These are phyloP conservation scores for Philopotamus ludificatus DNA, from an alignment of 1,140 invertebrate genomes.

Conservation along the genomic window DNA sequence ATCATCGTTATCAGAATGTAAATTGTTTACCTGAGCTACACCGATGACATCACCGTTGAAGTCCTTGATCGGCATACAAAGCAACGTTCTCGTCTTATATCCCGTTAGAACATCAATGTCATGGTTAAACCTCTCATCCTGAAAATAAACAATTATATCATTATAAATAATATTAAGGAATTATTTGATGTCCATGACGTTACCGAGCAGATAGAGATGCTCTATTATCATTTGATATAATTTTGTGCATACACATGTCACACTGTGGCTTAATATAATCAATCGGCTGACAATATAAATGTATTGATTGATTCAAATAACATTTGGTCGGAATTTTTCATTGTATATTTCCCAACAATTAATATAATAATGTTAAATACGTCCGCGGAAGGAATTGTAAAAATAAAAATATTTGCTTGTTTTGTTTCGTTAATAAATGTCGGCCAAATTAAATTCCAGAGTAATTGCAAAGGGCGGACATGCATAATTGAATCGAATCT, in stretches of 20 bases:
- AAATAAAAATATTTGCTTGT: neutral
- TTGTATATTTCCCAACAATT: too few species aligned
- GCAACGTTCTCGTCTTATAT: slow-evolving; percentile 86
- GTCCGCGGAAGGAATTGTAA: neutral
- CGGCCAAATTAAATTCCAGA: neutral
- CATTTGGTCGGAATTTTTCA: too few species aligned
- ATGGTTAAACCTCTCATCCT: slow-evolving; percentile 90
- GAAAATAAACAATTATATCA: slow-evolving; percentile 47
- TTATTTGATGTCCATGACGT: neutral
- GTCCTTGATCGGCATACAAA: slow-evolving; percentile 97
- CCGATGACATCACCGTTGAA: slow-evolving; percentile 92
- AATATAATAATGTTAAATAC: neutral
- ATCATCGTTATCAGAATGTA: too few species aligned
- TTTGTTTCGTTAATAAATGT: neutral
- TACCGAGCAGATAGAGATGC: too few species aligned
- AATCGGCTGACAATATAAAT: too few species aligned
- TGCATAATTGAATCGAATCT: neutral
- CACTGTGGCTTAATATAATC: too few species aligned
- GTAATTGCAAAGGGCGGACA: neutral
- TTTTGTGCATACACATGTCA: too few species aligned
- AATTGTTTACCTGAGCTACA: slow-evolving; percentile 74
- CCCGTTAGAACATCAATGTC: slow-evolving; percentile 91
- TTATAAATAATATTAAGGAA: neutral
- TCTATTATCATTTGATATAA: too few species aligned
- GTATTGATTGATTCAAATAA: too few species aligned